Conservation (phyloP, 2,797 vertebrate genomes). For the Gobionotothen gibberifrons region DNA sequence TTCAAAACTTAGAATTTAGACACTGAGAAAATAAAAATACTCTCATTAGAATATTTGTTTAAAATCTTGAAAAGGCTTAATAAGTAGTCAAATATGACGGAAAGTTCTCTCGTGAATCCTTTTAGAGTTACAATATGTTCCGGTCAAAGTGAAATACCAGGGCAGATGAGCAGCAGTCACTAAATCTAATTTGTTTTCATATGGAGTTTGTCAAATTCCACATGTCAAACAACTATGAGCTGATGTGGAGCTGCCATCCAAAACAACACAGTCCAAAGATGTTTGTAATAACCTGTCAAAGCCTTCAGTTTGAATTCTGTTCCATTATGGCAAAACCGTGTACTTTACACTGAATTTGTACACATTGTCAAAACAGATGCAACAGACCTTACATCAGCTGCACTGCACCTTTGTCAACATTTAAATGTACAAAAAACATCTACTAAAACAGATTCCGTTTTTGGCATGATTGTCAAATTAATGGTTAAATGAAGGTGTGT, state of each 20-base stretch:
- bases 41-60: not conserved
- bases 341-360: conserved; percentile 18
- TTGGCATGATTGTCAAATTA: not conserved
- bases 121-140: conserved; percentile 12
- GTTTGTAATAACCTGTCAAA: conserved; percentile 57
- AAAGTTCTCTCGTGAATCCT: conserved; percentile 18
- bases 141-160: conserved; percentile 15
- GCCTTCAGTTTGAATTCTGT: conserved; percentile 45
- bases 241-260: conserved; percentile 39
- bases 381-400: conserved; percentile 26
- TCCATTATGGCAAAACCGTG: conserved; percentile 18
- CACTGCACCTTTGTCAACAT: conserved; percentile 1
- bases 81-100: conserved; percentile 35
- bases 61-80: conserved; percentile 16
- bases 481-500: not conserved
- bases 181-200: conserved; percentile 41
- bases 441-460: not conserved
- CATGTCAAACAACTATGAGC: conserved; percentile 34
- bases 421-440: not conserved
- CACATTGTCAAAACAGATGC: conserved; percentile 11
- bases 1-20: conserved; percentile 22
- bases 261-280: conserved; percentile 52
- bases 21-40: conserved; percentile 18
- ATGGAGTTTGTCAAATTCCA: conserved; percentile 23
- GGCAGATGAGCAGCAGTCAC: not conserved